These are phyloP conservation scores for Leucoma salicis DNA, from an alignment of 2,888 invertebrate genomes.

Conservation along the genomic window DNA sequence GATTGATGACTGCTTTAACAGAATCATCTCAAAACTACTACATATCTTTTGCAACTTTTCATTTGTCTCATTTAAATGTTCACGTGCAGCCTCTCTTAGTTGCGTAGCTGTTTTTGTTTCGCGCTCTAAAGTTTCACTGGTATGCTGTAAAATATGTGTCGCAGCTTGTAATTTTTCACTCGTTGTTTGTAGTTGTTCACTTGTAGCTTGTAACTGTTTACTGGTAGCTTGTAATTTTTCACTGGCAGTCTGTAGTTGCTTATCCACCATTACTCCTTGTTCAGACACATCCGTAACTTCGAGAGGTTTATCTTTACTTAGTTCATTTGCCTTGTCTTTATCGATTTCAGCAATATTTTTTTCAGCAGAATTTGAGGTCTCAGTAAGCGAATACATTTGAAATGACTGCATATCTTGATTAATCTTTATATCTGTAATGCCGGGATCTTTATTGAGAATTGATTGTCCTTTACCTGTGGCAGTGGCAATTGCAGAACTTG, in stretches of 20 bases:
- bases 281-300: neutral
- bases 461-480: neutral
- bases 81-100: neutral
- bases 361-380: no score
- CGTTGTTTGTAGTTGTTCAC: slow-evolving; percentile 6
- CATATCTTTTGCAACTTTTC: slow-evolving; percentile 3
- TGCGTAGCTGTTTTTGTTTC: neutral
- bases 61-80: slow-evolving; percentile 8
- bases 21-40: neutral
- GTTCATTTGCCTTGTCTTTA: neutral
- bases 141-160: neutral
- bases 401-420: no score
- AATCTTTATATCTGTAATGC: neutral
- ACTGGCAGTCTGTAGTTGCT: slow-evolving; percentile 3
- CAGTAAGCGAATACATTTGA: no score
- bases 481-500: neutral
- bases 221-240: slow-evolving; percentile 6
- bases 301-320: neutral
- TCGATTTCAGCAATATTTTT: neutral
- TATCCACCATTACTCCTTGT: neutral
- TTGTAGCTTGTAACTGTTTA: slow-evolving; percentile 1
- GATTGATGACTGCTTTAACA: neutral
- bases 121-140: slow-evolving; percentile 1
- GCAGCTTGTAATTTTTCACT: slow-evolving; percentile 4
- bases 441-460: neutral